Evolutionary conservation across 2,797 vertebrate species (phyloP).

Genomic region (Onychomys arenicola): DNA sequence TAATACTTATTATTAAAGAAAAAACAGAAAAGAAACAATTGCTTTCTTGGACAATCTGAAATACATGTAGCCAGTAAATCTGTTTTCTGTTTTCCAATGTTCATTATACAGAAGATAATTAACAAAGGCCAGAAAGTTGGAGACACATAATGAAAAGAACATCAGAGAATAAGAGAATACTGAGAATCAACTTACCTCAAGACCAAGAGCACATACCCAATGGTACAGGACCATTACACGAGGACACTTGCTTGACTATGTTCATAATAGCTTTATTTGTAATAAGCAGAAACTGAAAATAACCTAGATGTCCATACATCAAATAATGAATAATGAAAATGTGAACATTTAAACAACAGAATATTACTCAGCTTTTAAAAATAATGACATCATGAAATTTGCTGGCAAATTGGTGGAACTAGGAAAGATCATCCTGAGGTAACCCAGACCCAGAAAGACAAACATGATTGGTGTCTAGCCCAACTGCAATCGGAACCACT

Average conservation of each 20-base stretch:
- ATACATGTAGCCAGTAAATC: background rate
- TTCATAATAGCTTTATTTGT: background rate
- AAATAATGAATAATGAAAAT: background rate
- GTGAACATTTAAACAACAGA: background rate
- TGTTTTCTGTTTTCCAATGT: background rate
- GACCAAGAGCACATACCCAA: background rate
- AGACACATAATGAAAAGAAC: background rate
- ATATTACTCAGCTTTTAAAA: background rate
- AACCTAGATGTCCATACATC: background rate
- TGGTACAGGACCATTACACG: background rate
- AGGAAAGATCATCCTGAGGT: background rate
- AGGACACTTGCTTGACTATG: background rate
- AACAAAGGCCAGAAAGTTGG: background rate
- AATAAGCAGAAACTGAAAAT: background rate
- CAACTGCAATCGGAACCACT: background rate
- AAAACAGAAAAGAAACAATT: background rate
- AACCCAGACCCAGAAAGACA: background rate
- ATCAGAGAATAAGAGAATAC: background rate
- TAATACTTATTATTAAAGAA: background rate
- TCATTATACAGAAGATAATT: background rate
- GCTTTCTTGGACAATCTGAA: background rate
- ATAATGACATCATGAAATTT: too few relatives aligned
- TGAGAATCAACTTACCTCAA: background rate
- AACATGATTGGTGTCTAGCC: background rate
- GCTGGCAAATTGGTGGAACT: background rate